Evolutionary conservation across 2,888 invertebrate genomes (phyloP).

Genomic region (Leptodirus hochenwartii): DNA sequence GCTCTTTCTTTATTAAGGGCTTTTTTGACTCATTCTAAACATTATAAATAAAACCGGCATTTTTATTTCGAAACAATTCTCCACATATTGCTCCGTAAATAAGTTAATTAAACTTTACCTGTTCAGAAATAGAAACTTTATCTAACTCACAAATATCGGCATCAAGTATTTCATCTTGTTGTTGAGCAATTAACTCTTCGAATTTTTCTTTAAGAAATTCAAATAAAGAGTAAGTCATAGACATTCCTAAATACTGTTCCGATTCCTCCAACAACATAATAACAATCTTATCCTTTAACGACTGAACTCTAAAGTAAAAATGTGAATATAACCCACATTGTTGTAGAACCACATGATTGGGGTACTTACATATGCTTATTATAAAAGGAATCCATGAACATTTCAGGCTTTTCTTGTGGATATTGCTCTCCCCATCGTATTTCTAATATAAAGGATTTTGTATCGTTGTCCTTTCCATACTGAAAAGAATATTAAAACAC

Average conservation of each 20-base stretch:
- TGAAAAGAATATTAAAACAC: slow-evolving; percentile 25
- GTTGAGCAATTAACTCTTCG: slow-evolving; percentile 47
- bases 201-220: slow-evolving; percentile 77
- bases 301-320: slow-evolving; percentile 33
- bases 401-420: slow-evolving; percentile 61
- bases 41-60: slow-evolving; percentile 6
- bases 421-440: slow-evolving; percentile 75
- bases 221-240: slow-evolving; percentile 89
- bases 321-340: background rate
- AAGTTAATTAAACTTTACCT: slow-evolving; percentile 11
- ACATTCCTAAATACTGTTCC: slow-evolving; percentile 69
- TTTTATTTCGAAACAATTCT: no score
- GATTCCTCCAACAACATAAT: slow-evolving; percentile 47
- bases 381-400: slow-evolving; percentile 83
- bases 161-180: slow-evolving; percentile 38
- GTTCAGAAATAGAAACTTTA: slow-evolving; percentile 34
- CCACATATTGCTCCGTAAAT: no score
- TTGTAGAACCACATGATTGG: background rate
- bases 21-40: slow-evolving; percentile 28
- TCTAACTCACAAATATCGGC: slow-evolving; percentile 30
- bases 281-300: slow-evolving; percentile 53
- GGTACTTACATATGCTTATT: slow-evolving; percentile 76
- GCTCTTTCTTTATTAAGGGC: slow-evolving; percentile 56
- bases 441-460: slow-evolving; percentile 72
- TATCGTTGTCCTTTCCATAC: slow-evolving; percentile 64